phyloP scores from a whole-genome alignment of 2,888 invertebrate species.

The Syrphus vitripennis region DNA sequence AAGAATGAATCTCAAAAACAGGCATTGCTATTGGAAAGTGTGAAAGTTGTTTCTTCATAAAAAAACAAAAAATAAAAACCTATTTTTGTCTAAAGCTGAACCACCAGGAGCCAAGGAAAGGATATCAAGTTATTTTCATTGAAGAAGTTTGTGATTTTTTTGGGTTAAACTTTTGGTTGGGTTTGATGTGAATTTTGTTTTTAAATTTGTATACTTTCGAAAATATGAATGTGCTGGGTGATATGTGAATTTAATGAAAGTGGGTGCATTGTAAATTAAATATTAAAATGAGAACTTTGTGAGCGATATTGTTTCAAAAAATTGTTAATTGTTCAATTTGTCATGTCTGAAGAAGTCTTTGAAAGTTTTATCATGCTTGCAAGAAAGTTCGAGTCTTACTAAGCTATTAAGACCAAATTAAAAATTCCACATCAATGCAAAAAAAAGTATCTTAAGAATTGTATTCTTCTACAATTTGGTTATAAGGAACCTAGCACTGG shows the following conservation, averaged over 20 bases:
- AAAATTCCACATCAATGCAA: no score
- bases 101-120: not conserved
- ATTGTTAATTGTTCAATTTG: no score
- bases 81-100: not conserved
- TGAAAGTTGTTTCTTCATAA: constrained; percentile 17
- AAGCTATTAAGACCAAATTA: no score
- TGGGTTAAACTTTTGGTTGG: constrained; percentile 45
- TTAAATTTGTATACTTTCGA: constrained; percentile 1
- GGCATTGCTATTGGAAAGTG: constrained; percentile 44
- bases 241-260: not conserved
- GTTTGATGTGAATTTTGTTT: constrained; percentile 50
- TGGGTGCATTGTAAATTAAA: constrained; percentile 24
- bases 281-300: constrained; percentile 20
- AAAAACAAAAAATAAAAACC: not conserved
- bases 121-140: constrained; percentile 46
- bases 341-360: no score
- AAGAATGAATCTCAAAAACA: constrained; percentile 47
- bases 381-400: no score
- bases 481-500: no score
- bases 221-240: constrained; percentile 5
- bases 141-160: constrained; percentile 60
- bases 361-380: no score
- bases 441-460: no score
- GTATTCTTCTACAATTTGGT: no score
- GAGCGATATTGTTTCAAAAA: no score